Conservation (phyloP, 2,888 invertebrate genomes). For the Tinea pellionella region DNA sequence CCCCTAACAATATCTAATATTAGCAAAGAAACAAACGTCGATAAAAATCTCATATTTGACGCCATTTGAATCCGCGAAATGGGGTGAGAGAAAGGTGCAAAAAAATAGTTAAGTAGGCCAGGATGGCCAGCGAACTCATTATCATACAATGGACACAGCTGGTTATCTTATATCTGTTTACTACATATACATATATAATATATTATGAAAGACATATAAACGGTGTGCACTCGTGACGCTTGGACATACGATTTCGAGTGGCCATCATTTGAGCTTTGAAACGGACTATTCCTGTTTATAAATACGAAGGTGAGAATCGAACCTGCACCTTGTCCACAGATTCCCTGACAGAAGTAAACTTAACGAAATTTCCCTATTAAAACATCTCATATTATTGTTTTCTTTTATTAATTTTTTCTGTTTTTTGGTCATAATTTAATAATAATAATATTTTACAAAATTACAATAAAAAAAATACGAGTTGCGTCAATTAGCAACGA, state of each 20-base stretch:
- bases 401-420: too few relatives aligned
- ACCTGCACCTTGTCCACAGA: too few relatives aligned
- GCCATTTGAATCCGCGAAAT: background rate
- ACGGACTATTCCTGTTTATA: too few relatives aligned
- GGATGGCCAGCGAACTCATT: background rate
- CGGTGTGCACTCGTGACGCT: background rate
- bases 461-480: too few relatives aligned
- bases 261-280: background rate
- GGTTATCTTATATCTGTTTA: background rate
- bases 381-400: too few relatives aligned
- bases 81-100: background rate
- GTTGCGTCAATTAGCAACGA: too few relatives aligned
- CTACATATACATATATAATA: background rate
- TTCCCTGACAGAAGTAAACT: too few relatives aligned
- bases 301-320: too few relatives aligned
- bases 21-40: background rate
- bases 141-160: conserved; percentile 10
- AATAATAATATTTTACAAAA: too few relatives aligned
- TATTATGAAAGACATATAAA: background rate
- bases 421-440: too few relatives aligned
- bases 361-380: too few relatives aligned
- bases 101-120: background rate
- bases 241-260: background rate
- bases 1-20: background rate
- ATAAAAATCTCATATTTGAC: background rate